Base-by-base conservation (phyloP, 2,888 invertebrate genomes). In the Lasiommata megera region DNA sequence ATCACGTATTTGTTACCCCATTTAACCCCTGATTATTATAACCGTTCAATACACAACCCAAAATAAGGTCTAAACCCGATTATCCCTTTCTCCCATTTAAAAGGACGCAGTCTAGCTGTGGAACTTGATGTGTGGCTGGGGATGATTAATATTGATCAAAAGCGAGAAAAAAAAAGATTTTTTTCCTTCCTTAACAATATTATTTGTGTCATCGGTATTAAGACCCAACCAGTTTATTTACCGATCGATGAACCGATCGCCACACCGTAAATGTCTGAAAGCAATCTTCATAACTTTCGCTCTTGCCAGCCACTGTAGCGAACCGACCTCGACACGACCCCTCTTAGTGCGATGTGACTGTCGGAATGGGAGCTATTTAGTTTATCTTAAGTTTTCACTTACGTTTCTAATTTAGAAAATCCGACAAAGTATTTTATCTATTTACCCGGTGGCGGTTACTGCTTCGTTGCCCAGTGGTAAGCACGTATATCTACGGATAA, bases 241-340 rank as follows among this genome's bases (percentile, higher is more conserved):
- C 56, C 36, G 43, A 48, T 56, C 9, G 23, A 16, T 43, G 37
- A 53, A 60, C 53, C 43, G 37, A 48, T 56, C 56, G 31, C 17
- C 41, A 18, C 29, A 53, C 9, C 28, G 16, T 36, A 23, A 56
- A 56, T 36, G 36, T 47, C 53, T 23, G 14, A 31, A 41, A 57
- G 56, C 57, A 59, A 62, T 66, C 58, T 65, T 58, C 58, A 64
- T 62, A 60, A 64, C 57, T 58, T 62, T 65, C 53, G 44, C 58
- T 58, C 58, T 56, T 53, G 44, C 48, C 31, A 29, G 50, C 38
- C 40, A 46, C 56, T 47, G 48, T 56, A 52, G 46, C 43, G 53
- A 43, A 34, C 53, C 14, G 47, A 44, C 31, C 40, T 53, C 53
- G 16, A 23, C 28, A 46, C 46, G 51, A 55, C 44, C 54, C 23